Conservation (phyloP, 1,140 invertebrate species). For the Carposina sasakii region DNA sequence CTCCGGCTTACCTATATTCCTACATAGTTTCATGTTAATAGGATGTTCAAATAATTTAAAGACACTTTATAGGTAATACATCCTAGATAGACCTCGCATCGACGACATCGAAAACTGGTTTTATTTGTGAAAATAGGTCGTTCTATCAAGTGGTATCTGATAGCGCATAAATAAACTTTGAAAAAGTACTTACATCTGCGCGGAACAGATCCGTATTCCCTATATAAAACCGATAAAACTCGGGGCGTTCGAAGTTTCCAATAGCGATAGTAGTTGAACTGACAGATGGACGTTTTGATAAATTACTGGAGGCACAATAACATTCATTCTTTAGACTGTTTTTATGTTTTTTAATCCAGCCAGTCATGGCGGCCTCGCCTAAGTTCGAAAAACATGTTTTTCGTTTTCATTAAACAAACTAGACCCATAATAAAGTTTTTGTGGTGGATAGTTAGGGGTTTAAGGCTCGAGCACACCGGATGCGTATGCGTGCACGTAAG, state of each 20-base stretch:
- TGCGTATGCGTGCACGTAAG: neutral
- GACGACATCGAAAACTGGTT: too few relatives aligned
- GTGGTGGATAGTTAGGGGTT: slow-evolving; percentile 4
- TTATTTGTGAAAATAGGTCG: too few relatives aligned
- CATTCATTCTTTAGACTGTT: slow-evolving; percentile 38
- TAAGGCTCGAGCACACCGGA: neutral
- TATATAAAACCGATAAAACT: slow-evolving; percentile 31
- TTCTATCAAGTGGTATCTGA: too few relatives aligned
- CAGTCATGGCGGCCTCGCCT: slow-evolving; percentile 30
- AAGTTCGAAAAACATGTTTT: slow-evolving; percentile 24
- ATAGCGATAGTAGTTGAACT: too few relatives aligned
- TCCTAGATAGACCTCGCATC: too few relatives aligned
- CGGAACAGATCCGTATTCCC: slow-evolving; percentile 39
- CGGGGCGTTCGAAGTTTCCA: too few relatives aligned
- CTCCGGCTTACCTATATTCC: too few relatives aligned
- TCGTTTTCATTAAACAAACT: slow-evolving; percentile 27
- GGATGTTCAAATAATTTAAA: too few relatives aligned
- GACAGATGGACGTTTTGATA: slow-evolving; percentile 51
- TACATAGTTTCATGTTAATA: too few relatives aligned
- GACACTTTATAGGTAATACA: too few relatives aligned
- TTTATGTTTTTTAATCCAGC: slow-evolving; percentile 40
- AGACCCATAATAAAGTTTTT: slow-evolving; percentile 16
- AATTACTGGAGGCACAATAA: slow-evolving; percentile 51
- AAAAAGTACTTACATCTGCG: too few relatives aligned
- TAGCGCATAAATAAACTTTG: too few relatives aligned